Conservation (phyloP, 1,140 invertebrate genomes). For the Drosophila pachea region DNA sequence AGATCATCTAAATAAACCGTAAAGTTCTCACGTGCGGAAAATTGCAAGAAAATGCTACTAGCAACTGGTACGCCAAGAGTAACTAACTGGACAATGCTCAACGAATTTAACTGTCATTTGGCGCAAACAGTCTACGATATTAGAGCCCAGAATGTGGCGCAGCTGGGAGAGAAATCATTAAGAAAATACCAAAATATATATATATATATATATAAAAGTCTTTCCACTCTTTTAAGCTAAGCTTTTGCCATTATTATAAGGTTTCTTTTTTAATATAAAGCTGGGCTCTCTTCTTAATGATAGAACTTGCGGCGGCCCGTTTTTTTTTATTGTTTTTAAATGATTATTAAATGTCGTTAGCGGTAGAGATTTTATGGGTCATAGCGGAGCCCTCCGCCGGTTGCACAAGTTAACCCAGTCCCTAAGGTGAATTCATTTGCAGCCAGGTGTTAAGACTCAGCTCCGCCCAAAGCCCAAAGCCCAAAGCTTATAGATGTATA, state of each 20-base stretch:
- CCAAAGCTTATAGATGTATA: too few species aligned
- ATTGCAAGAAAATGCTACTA: slow-evolving; percentile 31
- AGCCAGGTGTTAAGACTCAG: not conserved
- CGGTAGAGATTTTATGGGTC: slow-evolving; percentile 50
- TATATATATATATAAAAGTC: too few species aligned
- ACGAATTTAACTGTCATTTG: slow-evolving; percentile 32
- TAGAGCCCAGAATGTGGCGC: too few species aligned
- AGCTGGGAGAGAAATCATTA: slow-evolving; percentile 3
- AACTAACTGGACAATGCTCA: slow-evolving; percentile 24
- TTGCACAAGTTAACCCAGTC: slow-evolving; percentile 11
- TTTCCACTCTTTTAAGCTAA: too few species aligned
- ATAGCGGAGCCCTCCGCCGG: not conserved
- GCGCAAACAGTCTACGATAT: slow-evolving; percentile 7
- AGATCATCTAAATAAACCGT: slow-evolving; percentile 41
- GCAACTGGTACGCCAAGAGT: too few species aligned
- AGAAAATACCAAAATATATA: not conserved
- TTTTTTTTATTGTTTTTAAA: slow-evolving; percentile 50
- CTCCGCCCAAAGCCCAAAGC: too few species aligned
- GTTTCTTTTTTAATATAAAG: slow-evolving; percentile 18
- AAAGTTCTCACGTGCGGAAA: slow-evolving; percentile 54
- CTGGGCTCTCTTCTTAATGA: not conserved
- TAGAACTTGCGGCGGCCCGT: slow-evolving; percentile 11
- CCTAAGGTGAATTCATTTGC: slow-evolving; percentile 17
- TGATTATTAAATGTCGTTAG: slow-evolving; percentile 51
- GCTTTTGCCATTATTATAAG: slow-evolving; percentile 17